These are phyloP conservation scores for Pluvianellus socialis DNA, from an alignment of 2,113 vertebrate species.

Conservation along the genomic window DNA sequence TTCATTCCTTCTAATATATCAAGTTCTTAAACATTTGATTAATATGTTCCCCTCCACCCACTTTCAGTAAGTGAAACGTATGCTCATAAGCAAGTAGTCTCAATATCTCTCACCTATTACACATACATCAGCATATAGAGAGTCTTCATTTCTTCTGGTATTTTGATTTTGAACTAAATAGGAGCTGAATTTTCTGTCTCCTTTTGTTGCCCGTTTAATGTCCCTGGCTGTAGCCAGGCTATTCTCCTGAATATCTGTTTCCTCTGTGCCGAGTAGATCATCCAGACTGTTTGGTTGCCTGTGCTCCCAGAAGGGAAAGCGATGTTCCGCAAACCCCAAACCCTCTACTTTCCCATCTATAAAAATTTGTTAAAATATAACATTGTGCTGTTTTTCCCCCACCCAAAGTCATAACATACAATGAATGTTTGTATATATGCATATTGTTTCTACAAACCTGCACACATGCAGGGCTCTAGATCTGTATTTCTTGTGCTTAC, in stretches of 20 bases:
- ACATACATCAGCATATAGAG: not conserved
- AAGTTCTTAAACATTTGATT: not conserved
- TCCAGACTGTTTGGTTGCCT: not conserved
- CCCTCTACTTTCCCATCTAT: not conserved
- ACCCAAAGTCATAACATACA: not conserved
- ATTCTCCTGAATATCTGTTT: not conserved
- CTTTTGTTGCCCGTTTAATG: not conserved
- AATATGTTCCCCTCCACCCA: not conserved
- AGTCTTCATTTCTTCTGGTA: not conserved
- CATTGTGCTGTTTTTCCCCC: accelerated
- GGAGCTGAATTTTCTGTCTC: not conserved
- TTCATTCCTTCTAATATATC: not conserved
- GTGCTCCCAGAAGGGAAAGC: not conserved
- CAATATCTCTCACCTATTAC: not conserved
- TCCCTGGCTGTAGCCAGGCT: not conserved
- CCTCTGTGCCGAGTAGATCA: not conserved
- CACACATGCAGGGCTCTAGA: not conserved
- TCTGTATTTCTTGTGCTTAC: not conserved
- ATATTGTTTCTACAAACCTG: not conserved
- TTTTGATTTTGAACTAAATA: not conserved
- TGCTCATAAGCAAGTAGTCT: not conserved
- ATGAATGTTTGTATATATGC: not conserved
- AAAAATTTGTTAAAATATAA: not conserved
- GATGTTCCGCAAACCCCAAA: not conserved
- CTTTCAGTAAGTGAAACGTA: not conserved